phyloP scores from a whole-genome alignment of 1,140 invertebrate genomes.

The Drosophila mauritiana region DNA sequence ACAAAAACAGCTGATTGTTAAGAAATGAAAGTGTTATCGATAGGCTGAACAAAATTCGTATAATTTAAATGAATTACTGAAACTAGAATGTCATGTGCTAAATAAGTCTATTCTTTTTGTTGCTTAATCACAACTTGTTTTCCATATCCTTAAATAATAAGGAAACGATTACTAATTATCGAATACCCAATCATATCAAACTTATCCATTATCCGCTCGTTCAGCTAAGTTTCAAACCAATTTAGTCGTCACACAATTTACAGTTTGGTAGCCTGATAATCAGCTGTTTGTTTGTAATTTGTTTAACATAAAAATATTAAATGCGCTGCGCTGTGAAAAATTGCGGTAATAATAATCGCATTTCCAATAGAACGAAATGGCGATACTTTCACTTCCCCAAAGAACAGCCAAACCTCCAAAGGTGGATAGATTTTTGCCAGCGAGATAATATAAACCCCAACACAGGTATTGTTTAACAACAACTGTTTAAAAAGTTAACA shows the following conservation, averaged over 20 bases:
- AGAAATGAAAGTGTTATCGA: background rate
- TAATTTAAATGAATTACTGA: background rate
- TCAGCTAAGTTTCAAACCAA: slow-evolving; percentile 1
- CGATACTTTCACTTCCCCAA: slow-evolving; percentile 57
- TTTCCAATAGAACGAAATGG: slow-evolving; percentile 39
- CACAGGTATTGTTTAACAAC: slow-evolving; percentile 32
- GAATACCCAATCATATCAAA: too few relatives aligned
- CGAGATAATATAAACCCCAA: slow-evolving; percentile 31
- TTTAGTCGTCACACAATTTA: background rate
- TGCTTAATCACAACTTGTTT: too few relatives aligned
- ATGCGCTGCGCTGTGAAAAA: slow-evolving; percentile 58
- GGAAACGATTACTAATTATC: too few relatives aligned
- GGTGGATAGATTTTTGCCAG: slow-evolving; percentile 54
- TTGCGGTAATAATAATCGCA: slow-evolving; percentile 57
- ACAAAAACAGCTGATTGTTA: slow-evolving; percentile 33
- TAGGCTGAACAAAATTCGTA: background rate
- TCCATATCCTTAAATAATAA: background rate
- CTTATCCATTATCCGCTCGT: slow-evolving; percentile 2
- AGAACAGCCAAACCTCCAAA: slow-evolving; percentile 22
- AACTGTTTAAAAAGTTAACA: background rate
- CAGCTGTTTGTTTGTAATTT: slow-evolving; percentile 3
- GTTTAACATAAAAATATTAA: slow-evolving; percentile 3
- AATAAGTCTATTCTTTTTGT: background rate
- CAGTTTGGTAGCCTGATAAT: background rate
- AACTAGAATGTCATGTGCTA: background rate